Evolutionary conservation across 2,797 vertebrate species (phyloP), one percentile per base, ranked within the genome.

Genomic region (Avahi laniger): DNA sequence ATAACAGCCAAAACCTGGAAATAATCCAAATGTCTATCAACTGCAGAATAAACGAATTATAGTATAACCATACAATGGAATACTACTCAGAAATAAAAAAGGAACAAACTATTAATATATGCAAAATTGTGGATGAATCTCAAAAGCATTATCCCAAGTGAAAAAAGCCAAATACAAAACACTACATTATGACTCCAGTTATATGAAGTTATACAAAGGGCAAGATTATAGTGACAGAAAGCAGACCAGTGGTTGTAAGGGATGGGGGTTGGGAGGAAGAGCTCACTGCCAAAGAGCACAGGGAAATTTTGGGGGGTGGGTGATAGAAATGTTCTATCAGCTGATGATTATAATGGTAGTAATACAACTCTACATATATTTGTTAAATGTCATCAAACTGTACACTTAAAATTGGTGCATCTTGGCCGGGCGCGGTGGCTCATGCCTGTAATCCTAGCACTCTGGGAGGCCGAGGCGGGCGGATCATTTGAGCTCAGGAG

Each of bases 81-180:
- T 3, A 81, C 26, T 26, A 46, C 82, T 54, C 69, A 57, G 57
- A 33, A 50, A 67, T 17, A 59, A 35, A 54, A 89, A 89, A 90
- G 28, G 22, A 48, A 48, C 28, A 89, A 54, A 48, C n/a, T 54
- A 35, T 8, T 67, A 20, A 73, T 38, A 89, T 4, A 5, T 43
- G 57, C n/a, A 85, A 85, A 79, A 57, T 26, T 20, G 80, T 2
- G 10, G 48, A 50, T 18, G 28, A 73, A 84, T 87, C 69, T 50
- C 15, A 91, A 78, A 87, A 83, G 35, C 20, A 91, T 11, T 48
- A 57, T n/a, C 30, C 57, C 28, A 59, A 54, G 52, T 61, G 17
- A 61, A 95, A 86, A 41, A 95, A 86, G 59, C 46, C 33, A 94
- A 38, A 78, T 28, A 91, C 48, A 82, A 63, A 73, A 92, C 46